phyloP scores from a whole-genome alignment of 2,797 vertebrate genomes.

The Babyrousa celebensis region DNA sequence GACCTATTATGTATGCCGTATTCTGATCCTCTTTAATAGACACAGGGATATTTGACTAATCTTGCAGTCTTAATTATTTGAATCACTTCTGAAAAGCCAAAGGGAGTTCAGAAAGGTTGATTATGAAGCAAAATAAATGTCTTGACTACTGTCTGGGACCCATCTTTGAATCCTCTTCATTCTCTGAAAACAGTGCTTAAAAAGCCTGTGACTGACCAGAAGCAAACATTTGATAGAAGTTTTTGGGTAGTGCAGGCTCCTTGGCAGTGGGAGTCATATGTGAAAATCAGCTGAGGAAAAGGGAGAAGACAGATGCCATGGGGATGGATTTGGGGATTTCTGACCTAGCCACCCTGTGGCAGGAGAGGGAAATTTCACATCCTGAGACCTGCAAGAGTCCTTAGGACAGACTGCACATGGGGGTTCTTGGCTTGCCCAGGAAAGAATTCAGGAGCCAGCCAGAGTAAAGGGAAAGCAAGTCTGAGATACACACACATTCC shows the following conservation, averaged over 20 bases:
- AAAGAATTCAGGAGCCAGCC: not conserved
- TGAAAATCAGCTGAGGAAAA: not conserved
- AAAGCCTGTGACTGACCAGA: not conserved
- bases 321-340: not conserved
- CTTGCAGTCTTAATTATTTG: not conserved
- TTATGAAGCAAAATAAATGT: not conserved
- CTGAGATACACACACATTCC: not conserved
- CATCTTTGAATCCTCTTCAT: not conserved
- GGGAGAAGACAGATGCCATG: not conserved
- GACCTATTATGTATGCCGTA: not conserved
- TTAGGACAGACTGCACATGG: not conserved
- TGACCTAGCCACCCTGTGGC: not conserved
- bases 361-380: no score
- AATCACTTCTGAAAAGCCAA: constrained; percentile 1
- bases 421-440: not conserved
- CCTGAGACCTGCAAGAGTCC: not conserved
- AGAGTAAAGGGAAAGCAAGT: not conserved
- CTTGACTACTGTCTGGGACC: not conserved
- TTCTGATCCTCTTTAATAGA: not conserved
- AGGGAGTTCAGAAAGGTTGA: not conserved
- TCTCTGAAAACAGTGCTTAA: constrained; percentile 2
- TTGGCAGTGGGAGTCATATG: not conserved
- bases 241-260: not conserved
- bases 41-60: not conserved
- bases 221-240: not conserved